These are phyloP conservation scores for Lampris incognitus DNA, from an alignment of 2,113 vertebrate genomes.

Conservation along the genomic window DNA sequence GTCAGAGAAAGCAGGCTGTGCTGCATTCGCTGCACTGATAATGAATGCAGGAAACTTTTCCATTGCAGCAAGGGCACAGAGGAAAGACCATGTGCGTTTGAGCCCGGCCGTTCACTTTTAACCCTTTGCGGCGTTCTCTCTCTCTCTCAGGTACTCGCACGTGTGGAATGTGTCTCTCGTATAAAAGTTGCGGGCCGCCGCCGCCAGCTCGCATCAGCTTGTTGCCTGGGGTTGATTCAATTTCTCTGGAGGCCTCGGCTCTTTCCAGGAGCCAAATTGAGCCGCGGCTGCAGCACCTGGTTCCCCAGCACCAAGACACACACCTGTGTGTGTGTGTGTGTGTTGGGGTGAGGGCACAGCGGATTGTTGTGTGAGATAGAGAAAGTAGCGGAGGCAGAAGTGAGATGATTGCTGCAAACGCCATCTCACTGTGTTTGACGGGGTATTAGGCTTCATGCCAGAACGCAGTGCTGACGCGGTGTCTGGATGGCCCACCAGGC, in stretches of 20 bases:
- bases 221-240: constrained; percentile 43
- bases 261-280: constrained; percentile 36
- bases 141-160: background rate
- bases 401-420: constrained; percentile 29
- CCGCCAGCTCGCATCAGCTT: constrained; percentile 22
- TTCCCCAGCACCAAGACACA: constrained; percentile 19
- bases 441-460: constrained; percentile 52
- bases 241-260: constrained; percentile 28
- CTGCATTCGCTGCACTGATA: background rate
- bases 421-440: constrained; percentile 25
- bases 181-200: background rate
- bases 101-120: constrained; percentile 23
- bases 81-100: background rate
- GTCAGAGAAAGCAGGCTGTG: background rate
- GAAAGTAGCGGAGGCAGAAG: background rate
- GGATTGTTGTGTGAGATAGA: background rate
- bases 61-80: background rate
- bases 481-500: constrained; percentile 28
- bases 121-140: background rate
- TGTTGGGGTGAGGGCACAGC: background rate
- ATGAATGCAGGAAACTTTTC: background rate
- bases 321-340: background rate
- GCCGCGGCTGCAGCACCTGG: constrained; percentile 39
- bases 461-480: constrained; percentile 33
- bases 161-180: background rate